Evolutionary conservation across 1,140 invertebrate genomes (phyloP).

Genomic region (Argopecten irradians): DNA sequence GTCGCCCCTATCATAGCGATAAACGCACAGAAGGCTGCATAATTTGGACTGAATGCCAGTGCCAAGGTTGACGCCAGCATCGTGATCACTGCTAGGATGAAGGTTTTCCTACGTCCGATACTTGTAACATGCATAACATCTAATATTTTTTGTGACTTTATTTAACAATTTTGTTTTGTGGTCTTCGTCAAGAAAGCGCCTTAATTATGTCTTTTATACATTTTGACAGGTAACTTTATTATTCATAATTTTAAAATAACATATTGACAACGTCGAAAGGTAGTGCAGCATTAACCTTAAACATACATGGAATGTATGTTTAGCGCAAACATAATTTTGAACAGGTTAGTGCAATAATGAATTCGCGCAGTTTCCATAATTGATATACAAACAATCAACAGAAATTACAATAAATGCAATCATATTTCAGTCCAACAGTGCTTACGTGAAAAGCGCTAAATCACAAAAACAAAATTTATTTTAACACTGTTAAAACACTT

Average conservation of each 20-base stretch:
- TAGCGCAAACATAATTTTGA: no score
- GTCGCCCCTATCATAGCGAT: constrained; percentile 47
- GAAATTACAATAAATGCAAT: no score
- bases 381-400: no score
- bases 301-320: no score
- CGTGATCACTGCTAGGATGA: constrained; percentile 41
- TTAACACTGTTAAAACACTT: no score
- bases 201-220: not conserved
- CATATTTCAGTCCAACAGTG: no score
- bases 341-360: no score
- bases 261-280: not conserved
- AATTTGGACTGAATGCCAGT: constrained; percentile 46
- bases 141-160: not conserved
- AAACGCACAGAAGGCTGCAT: constrained; percentile 43
- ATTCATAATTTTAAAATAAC: not conserved
- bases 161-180: no score
- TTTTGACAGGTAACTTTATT: no score
- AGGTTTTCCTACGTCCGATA: constrained; percentile 47
- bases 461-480: no score
- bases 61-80: constrained; percentile 41
- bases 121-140: not conserved
- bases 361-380: no score
- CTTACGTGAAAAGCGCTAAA: no score
- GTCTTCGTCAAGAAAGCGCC: not conserved
- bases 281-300: not conserved